phyloP scores from a whole-genome alignment of 1,140 invertebrate species.

The Eueides isabella region DNA sequence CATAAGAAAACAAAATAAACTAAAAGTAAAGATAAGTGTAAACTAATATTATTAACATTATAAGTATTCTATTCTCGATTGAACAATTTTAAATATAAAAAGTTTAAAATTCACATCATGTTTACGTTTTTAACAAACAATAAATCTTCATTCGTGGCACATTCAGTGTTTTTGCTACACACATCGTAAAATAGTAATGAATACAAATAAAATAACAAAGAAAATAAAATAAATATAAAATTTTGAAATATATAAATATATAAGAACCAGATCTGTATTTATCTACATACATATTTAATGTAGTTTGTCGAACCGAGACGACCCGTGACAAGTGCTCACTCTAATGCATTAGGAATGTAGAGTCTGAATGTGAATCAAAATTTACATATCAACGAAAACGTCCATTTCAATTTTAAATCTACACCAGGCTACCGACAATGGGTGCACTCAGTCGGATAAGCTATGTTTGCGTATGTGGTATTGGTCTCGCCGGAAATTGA shows the following conservation, averaged over 20 bases:
- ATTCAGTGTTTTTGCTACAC: not conserved
- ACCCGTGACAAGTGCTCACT: not conserved
- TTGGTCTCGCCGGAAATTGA: slow-evolving; percentile 39
- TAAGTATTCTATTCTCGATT: not conserved
- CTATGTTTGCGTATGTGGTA: not conserved
- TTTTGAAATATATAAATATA: not conserved
- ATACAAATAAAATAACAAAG: not conserved
- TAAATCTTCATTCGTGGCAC: not conserved
- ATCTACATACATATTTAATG: not conserved
- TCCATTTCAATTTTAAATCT: slow-evolving; percentile 17
- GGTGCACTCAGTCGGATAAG: slow-evolving; percentile 19
- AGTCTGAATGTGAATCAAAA: not conserved
- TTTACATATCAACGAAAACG: slow-evolving; percentile 21
- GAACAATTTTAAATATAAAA: not conserved
- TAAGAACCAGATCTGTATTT: not conserved
- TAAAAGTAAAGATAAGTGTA: not conserved
- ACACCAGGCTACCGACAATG: slow-evolving; percentile 16
- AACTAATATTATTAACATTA: not conserved
- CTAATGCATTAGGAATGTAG: not conserved
- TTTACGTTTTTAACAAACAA: slow-evolving; percentile 4
- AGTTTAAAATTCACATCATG: not conserved
- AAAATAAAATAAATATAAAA: not conserved
- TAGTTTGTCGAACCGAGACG: not conserved
- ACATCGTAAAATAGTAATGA: not conserved
- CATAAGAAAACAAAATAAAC: no score